Base-by-base conservation (phyloP, 1,140 invertebrate species). In the Choristoneura fumiferana region DNA sequence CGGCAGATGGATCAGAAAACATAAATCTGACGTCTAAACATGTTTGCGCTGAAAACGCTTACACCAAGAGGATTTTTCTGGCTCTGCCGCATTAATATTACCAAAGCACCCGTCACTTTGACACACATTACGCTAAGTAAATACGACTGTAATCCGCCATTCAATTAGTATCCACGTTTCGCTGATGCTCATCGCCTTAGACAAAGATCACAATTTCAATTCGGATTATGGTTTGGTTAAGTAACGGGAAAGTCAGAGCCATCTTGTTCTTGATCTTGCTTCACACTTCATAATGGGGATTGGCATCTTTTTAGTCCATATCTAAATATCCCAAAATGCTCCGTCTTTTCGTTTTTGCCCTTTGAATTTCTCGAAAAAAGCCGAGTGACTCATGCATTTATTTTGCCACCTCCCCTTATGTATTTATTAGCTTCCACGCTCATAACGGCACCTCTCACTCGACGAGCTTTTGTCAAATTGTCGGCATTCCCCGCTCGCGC, bases 21-120 rank as follows among this genome's bases (percentile, higher is more conserved):
- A 83, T 87, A 84, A 84, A 84, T 87, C 76, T 78, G 67, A 77
- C 67, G 75, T 81, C 73, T 84, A 81, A 85, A 81, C 75, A 83
- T 86, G 76, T 86, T 86, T 81, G 68, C 68, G 71, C 58, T 76
- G 63, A 74, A 78, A 76, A 74, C 69, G 65, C 65, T 80, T 74
- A 71, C 63, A 60, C 60, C 64, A 64, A 72, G 60, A 62, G 64
- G 67, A 67, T 75, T 67, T 65, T 71, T 65, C 36, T 64, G 54
- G 52, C 37, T 54, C 36, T 54, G 13, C 22, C 40, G 14, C 37
- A 34, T 60, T 56, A 57, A 58, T 36, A 60, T 54, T 60, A 55
- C 45, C 49, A 17, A 18, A 45, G 60, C 56, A 53, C 55, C 62
- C 58, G 40, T 54, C 52, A 40, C 40, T 57, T 29, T 13, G 17